Conservation (phyloP, 2,113 vertebrate species). For the Neomonachus schauinslandi region DNA sequence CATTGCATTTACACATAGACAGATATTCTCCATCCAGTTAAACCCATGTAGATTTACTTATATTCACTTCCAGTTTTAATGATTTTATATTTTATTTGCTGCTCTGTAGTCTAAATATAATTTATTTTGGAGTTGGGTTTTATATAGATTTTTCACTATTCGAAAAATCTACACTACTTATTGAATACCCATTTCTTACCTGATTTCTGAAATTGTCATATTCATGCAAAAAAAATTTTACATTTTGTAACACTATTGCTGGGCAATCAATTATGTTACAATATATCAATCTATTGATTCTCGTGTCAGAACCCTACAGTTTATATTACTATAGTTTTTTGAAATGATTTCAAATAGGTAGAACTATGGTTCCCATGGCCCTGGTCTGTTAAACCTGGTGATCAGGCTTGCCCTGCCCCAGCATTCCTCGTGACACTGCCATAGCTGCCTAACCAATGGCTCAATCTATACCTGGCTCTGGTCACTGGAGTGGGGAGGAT, state of each 20-base stretch:
- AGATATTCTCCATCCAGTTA: not conserved
- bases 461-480: not conserved
- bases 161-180: not conserved
- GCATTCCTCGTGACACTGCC: not conserved
- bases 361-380: not conserved
- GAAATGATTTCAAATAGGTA: not conserved
- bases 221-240: not conserved
- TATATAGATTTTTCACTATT: not conserved
- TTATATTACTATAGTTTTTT: not conserved
- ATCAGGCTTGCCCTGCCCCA: not conserved
- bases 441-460: no score
- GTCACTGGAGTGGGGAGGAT: not conserved
- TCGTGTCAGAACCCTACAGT: not conserved
- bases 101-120: not conserved
- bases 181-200: not conserved
- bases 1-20: not conserved
- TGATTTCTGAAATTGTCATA: not conserved
- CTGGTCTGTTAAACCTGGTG: not conserved
- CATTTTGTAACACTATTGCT: not conserved
- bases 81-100: constrained; percentile 34
- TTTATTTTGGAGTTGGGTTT: not conserved
- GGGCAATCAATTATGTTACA: not conserved
- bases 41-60: not conserved
- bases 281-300: not conserved
- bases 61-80: not conserved